A percentile compares a stretch with the other conserved stretches of the same genome.
Evolutionary conservation across 2,797 vertebrate species (phyloP).

Genomic region (Phrynocephalus forsythii): DNA sequence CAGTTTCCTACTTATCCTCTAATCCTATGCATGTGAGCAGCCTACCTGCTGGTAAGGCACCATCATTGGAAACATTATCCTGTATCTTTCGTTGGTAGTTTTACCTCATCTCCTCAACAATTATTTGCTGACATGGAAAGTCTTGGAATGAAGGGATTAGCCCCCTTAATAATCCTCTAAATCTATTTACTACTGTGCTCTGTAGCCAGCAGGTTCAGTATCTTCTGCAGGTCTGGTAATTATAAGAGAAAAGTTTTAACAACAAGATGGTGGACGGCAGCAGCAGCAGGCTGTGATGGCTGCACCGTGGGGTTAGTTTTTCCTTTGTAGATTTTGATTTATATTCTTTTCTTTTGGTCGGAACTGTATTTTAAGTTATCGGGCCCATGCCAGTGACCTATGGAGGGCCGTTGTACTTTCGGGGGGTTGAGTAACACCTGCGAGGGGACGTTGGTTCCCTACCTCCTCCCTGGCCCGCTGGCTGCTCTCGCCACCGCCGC

Average conservation of each 20-base stretch:
- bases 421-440: too few species aligned
- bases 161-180: conserved; percentile 21
- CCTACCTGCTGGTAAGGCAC: conserved; percentile 7
- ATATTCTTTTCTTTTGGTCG: too few species aligned
- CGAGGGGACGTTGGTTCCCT: too few species aligned
- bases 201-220: conserved; percentile 32
- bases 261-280: background rate
- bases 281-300: too few species aligned
- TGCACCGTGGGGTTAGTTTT: too few species aligned
- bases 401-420: too few species aligned
- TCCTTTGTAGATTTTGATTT: too few species aligned
- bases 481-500: too few species aligned
- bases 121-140: conserved; percentile 22
- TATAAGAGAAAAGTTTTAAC: conserved; percentile 42
- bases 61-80: background rate
- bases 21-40: background rate
- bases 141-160: conserved; percentile 24
- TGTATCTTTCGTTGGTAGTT: background rate
- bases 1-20: background rate
- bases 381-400: too few species aligned
- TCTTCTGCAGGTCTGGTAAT: conserved; percentile 32
- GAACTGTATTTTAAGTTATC: too few species aligned
- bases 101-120: background rate
- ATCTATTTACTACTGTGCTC: conserved; percentile 12
- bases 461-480: too few species aligned